Base-by-base conservation (phyloP, 2,797 vertebrate genomes). In the Takifugu ocellatus region DNA sequence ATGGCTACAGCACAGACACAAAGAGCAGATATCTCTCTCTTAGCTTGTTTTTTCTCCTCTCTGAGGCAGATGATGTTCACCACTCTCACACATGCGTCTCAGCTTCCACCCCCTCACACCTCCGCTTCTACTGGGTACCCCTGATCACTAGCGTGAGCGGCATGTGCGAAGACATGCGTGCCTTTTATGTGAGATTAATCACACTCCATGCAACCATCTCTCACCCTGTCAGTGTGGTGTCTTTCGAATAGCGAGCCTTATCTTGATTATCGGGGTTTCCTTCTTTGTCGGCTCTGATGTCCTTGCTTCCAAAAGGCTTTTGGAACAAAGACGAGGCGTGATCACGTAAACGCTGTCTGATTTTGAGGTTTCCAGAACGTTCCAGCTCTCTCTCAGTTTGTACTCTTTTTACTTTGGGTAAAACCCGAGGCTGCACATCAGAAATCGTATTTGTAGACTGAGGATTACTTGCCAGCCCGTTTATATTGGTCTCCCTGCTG, bases 21-120 rank as follows among this genome's bases (percentile, higher is more conserved):
- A 11, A 33, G 33, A 33, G 36, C 36, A 39, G 36, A 14, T 10
- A 39, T 39, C 55, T 68, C 54, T 64, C 17, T 21, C 42, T 27
- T 63, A 60, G 52, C 14, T 39, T 63, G 44, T 59, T 51, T 68
- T 44, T 49, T 61, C 56, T 59, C 49, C 52, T 68, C 46, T 64
- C 44, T 75, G 57, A 63, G 46, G 56, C 60, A 61, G 61, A 36
- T 17, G 48, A 46, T 5, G 7, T 42, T 63, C 53, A 3, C 46
- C 45, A 60, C n/a, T 36, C 36, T 36, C 49, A 49, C 39, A 26
- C 59, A 24, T 60, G 51, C 66, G 59, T 53, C 53, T 59, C 44
- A 25, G 49, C 60, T 70, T 72, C 71, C 73, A 72, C 80, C 73
- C 66, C 61, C 79, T 74, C 81, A 77, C 68, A 5, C 81, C 84